Percentiles rank a stretch among this genome's conserved stretches.
These are phyloP conservation scores for Tinea semifulvella DNA, from an alignment of 2,888 invertebrate species.

Conservation along the genomic window DNA sequence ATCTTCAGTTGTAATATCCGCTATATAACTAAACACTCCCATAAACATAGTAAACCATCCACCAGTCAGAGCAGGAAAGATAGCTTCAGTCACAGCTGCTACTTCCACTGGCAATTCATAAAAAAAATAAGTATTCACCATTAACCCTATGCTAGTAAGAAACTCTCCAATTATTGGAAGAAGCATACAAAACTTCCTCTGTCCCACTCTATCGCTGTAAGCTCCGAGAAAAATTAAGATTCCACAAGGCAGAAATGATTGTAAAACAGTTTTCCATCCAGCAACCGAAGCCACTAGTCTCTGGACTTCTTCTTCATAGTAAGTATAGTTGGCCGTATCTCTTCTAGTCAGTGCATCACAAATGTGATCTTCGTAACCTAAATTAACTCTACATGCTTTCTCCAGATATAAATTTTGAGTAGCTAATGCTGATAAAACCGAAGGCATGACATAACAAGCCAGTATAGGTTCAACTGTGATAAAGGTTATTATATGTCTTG, in stretches of 20 bases:
- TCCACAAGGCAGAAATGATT: conserved; percentile 81
- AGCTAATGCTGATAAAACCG: conserved; percentile 75
- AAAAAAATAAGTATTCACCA: conserved; percentile 82
- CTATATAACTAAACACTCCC: conserved; percentile 90
- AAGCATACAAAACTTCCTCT: conserved; percentile 83
- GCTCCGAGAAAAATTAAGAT: conserved; percentile 85
- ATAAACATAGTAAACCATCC: conserved; percentile 92
- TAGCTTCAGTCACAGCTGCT: conserved; percentile 80
- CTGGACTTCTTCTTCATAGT: conserved; percentile 73
- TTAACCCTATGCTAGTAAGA: conserved; percentile 78
- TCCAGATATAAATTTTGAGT: conserved; percentile 87
- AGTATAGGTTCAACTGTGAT: conserved; percentile 81
- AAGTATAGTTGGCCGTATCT: conserved; percentile 70
- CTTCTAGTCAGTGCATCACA: conserved; percentile 81
- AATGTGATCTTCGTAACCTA: conserved; percentile 74
- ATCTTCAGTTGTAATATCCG: conserved; percentile 84
- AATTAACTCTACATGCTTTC: conserved; percentile 86
- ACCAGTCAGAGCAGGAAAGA: conserved; percentile 83
- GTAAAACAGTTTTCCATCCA: conserved; percentile 86
- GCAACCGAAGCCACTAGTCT: conserved; percentile 81
- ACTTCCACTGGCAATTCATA: conserved; percentile 83
- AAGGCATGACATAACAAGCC: conserved; percentile 75
- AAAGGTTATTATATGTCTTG: conserved; percentile 65
- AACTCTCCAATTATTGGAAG: conserved; percentile 84
- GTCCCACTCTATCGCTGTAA: conserved; percentile 74